Conservation (phyloP, 2,888 invertebrate genomes). For the Acanthoscelides obtectus region DNA sequence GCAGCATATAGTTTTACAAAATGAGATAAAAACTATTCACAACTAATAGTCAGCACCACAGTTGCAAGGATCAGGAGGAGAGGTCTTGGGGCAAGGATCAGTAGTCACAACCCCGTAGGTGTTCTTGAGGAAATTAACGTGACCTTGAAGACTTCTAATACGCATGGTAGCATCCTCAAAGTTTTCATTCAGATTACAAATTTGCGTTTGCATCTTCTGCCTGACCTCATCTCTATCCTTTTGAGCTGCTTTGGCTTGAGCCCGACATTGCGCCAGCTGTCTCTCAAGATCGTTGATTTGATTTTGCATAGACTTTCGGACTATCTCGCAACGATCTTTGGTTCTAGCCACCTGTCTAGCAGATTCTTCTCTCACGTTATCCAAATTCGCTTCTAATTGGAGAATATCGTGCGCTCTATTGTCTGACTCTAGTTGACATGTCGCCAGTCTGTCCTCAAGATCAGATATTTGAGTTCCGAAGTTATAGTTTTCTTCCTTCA, state of each 20-base stretch:
- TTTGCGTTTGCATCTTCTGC: constrained; percentile 65
- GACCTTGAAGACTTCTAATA: constrained; percentile 59
- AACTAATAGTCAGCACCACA: constrained; percentile 30
- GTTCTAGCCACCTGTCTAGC: constrained; percentile 61
- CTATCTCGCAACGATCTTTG: constrained; percentile 62
- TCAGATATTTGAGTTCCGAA: constrained; percentile 39
- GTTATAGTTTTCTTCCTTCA: constrained; percentile 35
- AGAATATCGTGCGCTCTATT: constrained; percentile 66
- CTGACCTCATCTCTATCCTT: constrained; percentile 67
- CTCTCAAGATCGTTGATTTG: constrained; percentile 64
- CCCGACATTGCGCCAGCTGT: constrained; percentile 60
- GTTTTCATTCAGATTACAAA: constrained; percentile 61
- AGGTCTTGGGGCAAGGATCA: constrained; percentile 4
- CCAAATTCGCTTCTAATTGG: constrained; percentile 60
- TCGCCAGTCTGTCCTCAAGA: constrained; percentile 53
- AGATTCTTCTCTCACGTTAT: constrained; percentile 63
- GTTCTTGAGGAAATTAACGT: constrained; percentile 58
- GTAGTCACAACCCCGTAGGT: constrained; percentile 38
- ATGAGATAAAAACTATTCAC: background rate
- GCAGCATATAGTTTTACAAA: constrained; percentile 3
- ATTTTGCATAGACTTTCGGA: constrained; percentile 56
- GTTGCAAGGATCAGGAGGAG: constrained; percentile 33
- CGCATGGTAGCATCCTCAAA: constrained; percentile 64
- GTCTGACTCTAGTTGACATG: constrained; percentile 36
- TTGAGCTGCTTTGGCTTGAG: constrained; percentile 59